Evolutionary conservation across 2,113 vertebrate species (phyloP).

Genomic region (Cavia porcellus): DNA sequence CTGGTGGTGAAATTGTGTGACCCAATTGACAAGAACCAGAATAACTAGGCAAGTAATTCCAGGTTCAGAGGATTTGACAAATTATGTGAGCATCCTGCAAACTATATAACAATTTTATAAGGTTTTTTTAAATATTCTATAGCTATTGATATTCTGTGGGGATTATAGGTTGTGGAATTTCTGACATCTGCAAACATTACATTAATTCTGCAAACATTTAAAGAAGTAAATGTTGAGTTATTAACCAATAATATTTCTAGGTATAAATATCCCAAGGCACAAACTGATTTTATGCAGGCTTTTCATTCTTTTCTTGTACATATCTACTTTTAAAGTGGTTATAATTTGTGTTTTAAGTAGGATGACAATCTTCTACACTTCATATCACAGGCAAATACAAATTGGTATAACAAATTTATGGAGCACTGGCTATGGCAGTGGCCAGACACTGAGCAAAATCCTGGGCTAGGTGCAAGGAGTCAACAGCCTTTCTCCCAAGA

Average conservation of each 20-base stretch:
- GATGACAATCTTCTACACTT: constrained; percentile 30
- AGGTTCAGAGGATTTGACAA: neutral
- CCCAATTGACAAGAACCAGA: constrained; percentile 40
- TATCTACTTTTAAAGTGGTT: constrained; percentile 59
- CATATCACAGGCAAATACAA: constrained; percentile 38
- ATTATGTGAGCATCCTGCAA: neutral
- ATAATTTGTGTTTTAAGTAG: constrained; percentile 53
- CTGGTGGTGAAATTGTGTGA: constrained; percentile 72
- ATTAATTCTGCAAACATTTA: constrained; percentile 34
- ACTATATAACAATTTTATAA: neutral
- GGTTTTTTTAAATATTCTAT: neutral
- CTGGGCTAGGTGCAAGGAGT: constrained; percentile 30
- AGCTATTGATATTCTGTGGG: neutral
- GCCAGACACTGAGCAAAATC: constrained; percentile 36
- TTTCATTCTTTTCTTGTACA: neutral
- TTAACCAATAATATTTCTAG: constrained; percentile 45
- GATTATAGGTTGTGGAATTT: neutral
- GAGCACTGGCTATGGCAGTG: neutral
- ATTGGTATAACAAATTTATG: constrained; percentile 54
- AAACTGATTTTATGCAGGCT: constrained; percentile 13
- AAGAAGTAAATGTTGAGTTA: constrained; percentile 22
- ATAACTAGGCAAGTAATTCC: constrained; percentile 8
- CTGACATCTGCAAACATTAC: neutral
- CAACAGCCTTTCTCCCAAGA: constrained; percentile 62
- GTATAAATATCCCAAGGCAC: constrained; percentile 10